phyloP scores from a whole-genome alignment of 2,888 invertebrate species.

The Zaprionus obscuricornis region DNA sequence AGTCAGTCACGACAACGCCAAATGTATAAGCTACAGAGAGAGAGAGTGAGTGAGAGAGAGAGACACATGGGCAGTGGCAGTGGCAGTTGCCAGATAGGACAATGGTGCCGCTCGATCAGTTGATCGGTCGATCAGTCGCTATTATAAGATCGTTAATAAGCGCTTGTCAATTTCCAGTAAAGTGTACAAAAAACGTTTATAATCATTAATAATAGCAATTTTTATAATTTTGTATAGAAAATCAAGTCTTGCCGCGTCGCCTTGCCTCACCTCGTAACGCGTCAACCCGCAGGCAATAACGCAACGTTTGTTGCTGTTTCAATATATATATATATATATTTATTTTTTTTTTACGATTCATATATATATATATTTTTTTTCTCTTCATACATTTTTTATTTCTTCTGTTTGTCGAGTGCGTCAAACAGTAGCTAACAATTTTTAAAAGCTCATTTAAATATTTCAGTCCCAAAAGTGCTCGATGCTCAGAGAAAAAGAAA shows the following conservation, averaged over 20 bases:
- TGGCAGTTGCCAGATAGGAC: conserved; percentile 32
- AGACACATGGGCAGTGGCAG: not conserved
- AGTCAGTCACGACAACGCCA: conserved; percentile 64
- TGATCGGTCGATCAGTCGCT: conserved; percentile 67
- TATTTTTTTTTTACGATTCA: too few species aligned
- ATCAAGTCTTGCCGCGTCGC: conserved; percentile 24
- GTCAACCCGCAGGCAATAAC: conserved; percentile 18
- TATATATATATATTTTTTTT: too few species aligned
- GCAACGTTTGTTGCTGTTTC: too few species aligned
- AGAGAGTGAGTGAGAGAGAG: not conserved
- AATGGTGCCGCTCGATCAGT: conserved; percentile 56
- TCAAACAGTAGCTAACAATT: conserved; percentile 73
- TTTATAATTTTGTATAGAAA: conserved; percentile 68
- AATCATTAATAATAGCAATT: conserved; percentile 80
- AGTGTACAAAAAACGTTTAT: conserved; percentile 74
- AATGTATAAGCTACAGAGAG: not conserved
- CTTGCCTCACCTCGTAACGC: conserved; percentile 26
- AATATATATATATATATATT: too few species aligned
- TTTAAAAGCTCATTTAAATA: conserved; percentile 73
- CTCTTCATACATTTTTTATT: conserved; percentile 8
- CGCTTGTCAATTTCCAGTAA: conserved; percentile 78
- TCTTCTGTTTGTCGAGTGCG: conserved; percentile 55
- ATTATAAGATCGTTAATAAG: conserved; percentile 80
- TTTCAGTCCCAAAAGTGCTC: conserved; percentile 24
- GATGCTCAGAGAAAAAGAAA: conserved; percentile 23